Evolutionary conservation across 2,113 vertebrate species (phyloP).

Genomic region (Myocastor coypus): DNA sequence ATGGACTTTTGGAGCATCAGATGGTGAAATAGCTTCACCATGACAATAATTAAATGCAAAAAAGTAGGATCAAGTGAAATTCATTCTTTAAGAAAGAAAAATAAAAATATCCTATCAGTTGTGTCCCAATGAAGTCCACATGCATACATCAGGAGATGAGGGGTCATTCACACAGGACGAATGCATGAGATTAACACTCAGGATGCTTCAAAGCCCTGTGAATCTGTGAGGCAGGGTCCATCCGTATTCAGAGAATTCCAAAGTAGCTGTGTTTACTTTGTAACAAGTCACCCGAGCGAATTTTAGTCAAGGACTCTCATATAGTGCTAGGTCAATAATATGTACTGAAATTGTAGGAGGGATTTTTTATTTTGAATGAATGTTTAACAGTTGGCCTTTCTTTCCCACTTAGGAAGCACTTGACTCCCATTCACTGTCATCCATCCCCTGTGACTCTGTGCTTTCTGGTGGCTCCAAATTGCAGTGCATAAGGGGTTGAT

Average conservation of each 20-base stretch:
- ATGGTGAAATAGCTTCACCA: not conserved
- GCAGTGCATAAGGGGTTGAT: not conserved
- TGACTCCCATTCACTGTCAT: not conserved
- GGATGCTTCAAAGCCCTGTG: not conserved
- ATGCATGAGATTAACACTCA: not conserved
- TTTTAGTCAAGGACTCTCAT: conserved; percentile 37
- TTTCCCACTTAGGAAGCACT: not conserved
- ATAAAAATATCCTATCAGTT: not conserved
- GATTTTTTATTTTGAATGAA: not conserved
- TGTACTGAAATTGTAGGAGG: not conserved
- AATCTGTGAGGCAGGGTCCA: not conserved
- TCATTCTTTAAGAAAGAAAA: conserved; percentile 20
- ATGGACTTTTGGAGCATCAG: not conserved
- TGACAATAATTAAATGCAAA: not conserved
- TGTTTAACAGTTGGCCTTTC: not conserved
- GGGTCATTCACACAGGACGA: not conserved
- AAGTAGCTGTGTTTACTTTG: conserved; percentile 41
- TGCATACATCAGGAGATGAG: not conserved
- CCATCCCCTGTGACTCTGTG: not conserved
- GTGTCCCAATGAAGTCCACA: not conserved
- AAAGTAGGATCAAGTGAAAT: conserved; percentile 39
- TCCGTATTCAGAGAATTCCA: not conserved
- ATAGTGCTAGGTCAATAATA: not conserved
- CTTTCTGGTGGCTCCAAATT: not conserved
- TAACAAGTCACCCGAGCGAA: not conserved